These are phyloP conservation scores for Sebastes steindachneri DNA, from an alignment of 2,797 vertebrate species.

Conservation along the genomic window DNA sequence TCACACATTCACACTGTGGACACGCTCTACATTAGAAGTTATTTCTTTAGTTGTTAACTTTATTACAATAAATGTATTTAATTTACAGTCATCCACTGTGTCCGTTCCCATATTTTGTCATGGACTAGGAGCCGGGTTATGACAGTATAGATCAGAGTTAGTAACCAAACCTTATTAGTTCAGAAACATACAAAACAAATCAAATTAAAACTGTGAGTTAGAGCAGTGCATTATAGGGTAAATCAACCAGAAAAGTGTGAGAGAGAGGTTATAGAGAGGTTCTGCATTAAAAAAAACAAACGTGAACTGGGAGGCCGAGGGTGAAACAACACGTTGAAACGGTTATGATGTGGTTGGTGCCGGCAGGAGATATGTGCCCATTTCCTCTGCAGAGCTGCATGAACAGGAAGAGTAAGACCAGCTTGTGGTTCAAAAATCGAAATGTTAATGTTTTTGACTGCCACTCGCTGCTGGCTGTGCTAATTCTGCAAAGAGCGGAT, in stretches of 20 bases:
- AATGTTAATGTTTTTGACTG: not conserved
- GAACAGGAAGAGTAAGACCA: slow-evolving; percentile 59
- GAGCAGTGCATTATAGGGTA: not conserved
- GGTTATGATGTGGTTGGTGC: not conserved
- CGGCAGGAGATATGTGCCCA: slow-evolving; percentile 4
- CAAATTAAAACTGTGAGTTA: not conserved
- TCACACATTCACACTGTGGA: too few species aligned
- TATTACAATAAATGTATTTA: not conserved
- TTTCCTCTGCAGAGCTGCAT: slow-evolving; percentile 27
- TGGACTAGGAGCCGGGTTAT: not conserved
- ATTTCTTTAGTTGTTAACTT: not conserved
- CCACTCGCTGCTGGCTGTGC: not conserved
- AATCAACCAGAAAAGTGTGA: not conserved
- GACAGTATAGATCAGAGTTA: not conserved
- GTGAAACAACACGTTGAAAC: not conserved
- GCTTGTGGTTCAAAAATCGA: slow-evolving; percentile 33
- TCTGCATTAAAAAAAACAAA: not conserved
- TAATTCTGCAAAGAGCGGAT: slow-evolving; percentile 7
- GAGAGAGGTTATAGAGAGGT: too few species aligned
- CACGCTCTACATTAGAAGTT: not conserved
- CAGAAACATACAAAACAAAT: not conserved
- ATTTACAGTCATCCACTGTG: not conserved
- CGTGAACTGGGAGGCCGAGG: not conserved
- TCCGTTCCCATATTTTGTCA: not conserved
- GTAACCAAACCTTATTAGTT: not conserved